Percentiles rank a stretch among this genome's conserved stretches.
Conservation (phyloP, 2,888 invertebrate genomes). For the Falcaria lacertinaria region DNA sequence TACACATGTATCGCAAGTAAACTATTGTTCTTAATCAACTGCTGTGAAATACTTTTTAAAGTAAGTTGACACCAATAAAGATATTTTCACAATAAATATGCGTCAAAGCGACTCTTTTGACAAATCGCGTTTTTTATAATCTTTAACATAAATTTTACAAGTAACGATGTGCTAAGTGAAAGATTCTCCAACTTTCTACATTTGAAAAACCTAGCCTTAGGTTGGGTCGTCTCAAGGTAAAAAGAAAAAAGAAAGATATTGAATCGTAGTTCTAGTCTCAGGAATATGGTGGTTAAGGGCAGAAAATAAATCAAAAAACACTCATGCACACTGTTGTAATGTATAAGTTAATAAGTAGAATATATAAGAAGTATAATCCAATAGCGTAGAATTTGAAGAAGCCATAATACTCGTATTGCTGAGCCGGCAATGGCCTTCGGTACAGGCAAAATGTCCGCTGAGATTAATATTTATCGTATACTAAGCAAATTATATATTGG, state of each 20-base stretch:
- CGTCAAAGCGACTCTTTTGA: no score
- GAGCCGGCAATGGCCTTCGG: neutral
- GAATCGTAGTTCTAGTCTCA: slow-evolving; percentile 27
- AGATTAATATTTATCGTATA: neutral
- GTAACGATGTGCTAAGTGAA: slow-evolving; percentile 1
- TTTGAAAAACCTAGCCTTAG: neutral
- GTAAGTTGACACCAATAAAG: no score
- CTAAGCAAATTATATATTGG: no score
- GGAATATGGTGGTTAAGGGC: slow-evolving; percentile 66
- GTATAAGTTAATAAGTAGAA: slow-evolving; percentile 22
- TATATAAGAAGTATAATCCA: slow-evolving; percentile 30
- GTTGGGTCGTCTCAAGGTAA: slow-evolving; percentile 9
- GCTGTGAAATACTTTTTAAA: no score
- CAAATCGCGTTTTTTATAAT: neutral
- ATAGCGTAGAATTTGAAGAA: slow-evolving; percentile 43
- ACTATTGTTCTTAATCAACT: no score
- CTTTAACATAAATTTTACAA: neutral
- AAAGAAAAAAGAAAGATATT: slow-evolving; percentile 16
- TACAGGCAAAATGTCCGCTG: neutral
- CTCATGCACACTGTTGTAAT: slow-evolving; percentile 49
- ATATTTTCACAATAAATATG: no score
- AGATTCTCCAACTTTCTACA: slow-evolving; percentile 2
- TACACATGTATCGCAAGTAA: no score
- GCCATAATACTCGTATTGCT: slow-evolving; percentile 23
- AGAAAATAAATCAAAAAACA: slow-evolving; percentile 47